Base-by-base conservation (phyloP, 2,797 vertebrate genomes). In the Vireo griseus region DNA sequence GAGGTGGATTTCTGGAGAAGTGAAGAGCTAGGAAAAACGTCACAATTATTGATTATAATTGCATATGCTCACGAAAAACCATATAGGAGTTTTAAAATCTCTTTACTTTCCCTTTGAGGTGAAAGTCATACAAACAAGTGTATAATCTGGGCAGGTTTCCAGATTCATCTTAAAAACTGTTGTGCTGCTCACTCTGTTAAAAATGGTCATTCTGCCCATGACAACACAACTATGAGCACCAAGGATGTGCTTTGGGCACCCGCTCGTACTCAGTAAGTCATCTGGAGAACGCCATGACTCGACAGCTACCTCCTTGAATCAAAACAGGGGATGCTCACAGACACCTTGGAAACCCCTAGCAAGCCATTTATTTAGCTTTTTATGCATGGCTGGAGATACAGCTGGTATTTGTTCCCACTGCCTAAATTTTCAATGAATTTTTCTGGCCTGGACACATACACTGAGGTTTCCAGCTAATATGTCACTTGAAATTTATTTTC, bases 401-500 rank as follows among this genome's bases (percentile, higher is more conserved):
- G 44, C 42, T 86, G 68, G 62, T 40, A 39, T 72, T 91, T 83
- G 42, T 50, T 92, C 25, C 72, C n/a, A 39, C 29, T 74, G 57
- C 20, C 59, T 65, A 65, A 17, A 2, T 12, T 62, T 20, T 16
- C 20, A 88, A 74, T 58, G 2, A 91, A 77, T 92, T 77, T 86
- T 4, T 91, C 65, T 86, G 57, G n/a, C 42, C 29, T 51, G 68
- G 39, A 65, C 25, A 76, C 29, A 59, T 11, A 86, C 1, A 55
- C 5, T 21, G 22, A 75, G 42, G 50, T 78, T 94, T 91, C 47
- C 52, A 90, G 61, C 68, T 68, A 61, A 61, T 37, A 50, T 69
- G 33, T 78, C 72, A 62, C 39, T 80, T 71, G 47, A 88, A 83
- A 95, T 94, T 51, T 45, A 72, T 91, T 92, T 92, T 77, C 40